Evolutionary conservation across 2,113 vertebrate species (phyloP).

Genomic region (Actenoides lindsayi): DNA sequence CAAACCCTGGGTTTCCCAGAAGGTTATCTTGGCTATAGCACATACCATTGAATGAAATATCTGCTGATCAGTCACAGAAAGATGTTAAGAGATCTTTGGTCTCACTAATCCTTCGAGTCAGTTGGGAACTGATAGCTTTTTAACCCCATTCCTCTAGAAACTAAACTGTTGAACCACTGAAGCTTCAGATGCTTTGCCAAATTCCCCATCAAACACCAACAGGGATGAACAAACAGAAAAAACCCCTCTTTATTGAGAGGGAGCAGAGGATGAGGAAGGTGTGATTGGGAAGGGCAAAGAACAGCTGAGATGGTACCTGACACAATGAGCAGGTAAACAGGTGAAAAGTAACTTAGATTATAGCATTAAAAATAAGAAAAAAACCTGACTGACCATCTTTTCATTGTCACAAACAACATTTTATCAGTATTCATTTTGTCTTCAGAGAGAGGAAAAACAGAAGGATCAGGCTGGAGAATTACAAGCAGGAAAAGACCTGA

Average conservation of each 20-base stretch:
- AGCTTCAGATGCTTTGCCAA: slow-evolving; percentile 30
- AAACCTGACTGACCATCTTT: background rate
- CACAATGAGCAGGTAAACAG: background rate
- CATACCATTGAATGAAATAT: slow-evolving; percentile 5
- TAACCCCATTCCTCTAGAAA: slow-evolving; percentile 75
- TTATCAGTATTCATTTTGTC: background rate
- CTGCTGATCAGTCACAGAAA: slow-evolving; percentile 53
- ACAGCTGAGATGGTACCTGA: background rate
- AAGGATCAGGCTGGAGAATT: background rate
- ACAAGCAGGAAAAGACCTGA: background rate
- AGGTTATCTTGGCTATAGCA: background rate
- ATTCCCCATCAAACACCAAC: slow-evolving; percentile 16
- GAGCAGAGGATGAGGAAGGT: background rate
- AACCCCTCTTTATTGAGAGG: background rate
- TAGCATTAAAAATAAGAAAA: background rate
- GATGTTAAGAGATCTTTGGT: slow-evolving; percentile 44
- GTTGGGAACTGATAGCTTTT: slow-evolving; percentile 69
- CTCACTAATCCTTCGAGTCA: slow-evolving; percentile 75
- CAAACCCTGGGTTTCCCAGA: background rate
- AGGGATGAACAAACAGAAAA: background rate
- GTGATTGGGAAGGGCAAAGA: background rate
- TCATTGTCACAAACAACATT: background rate
- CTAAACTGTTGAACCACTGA: slow-evolving; percentile 25
- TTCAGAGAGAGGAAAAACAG: background rate
- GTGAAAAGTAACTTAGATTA: background rate